Evolutionary conservation across 53 echinoderm and acorn worm genomes (phyloP).

Genomic region (Echinometra lucunter): DNA sequence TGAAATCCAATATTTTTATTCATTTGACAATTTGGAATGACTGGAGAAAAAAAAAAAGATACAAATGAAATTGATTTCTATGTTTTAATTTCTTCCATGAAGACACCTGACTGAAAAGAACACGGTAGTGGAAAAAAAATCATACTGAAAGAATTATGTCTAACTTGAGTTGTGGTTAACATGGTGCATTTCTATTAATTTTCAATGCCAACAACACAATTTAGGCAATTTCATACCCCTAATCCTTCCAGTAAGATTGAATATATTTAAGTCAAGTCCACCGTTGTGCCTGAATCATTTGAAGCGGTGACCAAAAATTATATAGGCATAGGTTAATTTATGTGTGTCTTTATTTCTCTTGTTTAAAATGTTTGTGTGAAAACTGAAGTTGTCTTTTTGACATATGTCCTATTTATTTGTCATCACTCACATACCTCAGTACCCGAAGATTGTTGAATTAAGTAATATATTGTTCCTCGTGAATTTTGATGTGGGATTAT

Average conservation of each 20-base stretch:
- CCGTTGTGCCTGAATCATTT: constrained; percentile 68
- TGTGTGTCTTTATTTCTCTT: constrained; percentile 67
- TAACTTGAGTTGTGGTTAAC: not conserved
- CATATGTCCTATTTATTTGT: constrained; percentile 74
- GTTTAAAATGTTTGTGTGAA: constrained; percentile 60
- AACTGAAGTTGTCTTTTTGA: constrained; percentile 19
- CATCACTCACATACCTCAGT: constrained; percentile 68
- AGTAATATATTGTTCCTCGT: constrained; percentile 71
- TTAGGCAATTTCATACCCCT: not conserved
- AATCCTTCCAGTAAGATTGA: constrained; percentile 28
- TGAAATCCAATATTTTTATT: not conserved
- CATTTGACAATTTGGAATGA: not conserved
- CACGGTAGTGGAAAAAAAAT: too few species aligned
- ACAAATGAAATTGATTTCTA: not conserved
- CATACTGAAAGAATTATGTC: too few species aligned
- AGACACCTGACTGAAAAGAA: not conserved
- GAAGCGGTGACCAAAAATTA: constrained; percentile 72
- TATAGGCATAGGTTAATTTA: constrained; percentile 55
- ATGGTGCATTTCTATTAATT: constrained; percentile 44
- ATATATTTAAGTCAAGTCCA: constrained; percentile 38
- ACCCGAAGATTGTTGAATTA: constrained; percentile 68
- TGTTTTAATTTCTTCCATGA: not conserved
- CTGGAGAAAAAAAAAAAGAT: not conserved
- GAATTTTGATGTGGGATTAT: constrained; percentile 73
- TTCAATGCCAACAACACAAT: not conserved